These are phyloP conservation scores for Papilio gigon DNA, from an alignment of 2,888 invertebrate genomes.

Conservation along the genomic window DNA sequence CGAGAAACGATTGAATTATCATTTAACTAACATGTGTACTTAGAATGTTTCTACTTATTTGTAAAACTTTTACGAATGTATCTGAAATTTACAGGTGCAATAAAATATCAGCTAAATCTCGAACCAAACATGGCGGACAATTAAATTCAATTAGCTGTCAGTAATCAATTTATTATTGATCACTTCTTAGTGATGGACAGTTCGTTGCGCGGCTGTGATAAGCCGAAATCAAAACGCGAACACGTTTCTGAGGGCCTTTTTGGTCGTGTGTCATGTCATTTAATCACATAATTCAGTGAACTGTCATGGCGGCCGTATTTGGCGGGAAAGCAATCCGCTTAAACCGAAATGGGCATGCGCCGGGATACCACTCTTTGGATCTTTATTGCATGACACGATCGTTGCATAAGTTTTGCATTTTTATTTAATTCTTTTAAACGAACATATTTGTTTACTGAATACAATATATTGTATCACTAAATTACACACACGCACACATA, in stretches of 20 bases:
- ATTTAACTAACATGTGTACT: no score
- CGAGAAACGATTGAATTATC: no score
- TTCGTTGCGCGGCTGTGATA: conserved; percentile 62
- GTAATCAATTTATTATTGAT: conserved; percentile 66
- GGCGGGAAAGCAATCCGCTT: conserved; percentile 81
- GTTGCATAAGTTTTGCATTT: conserved; percentile 59
- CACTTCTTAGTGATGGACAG: conserved; percentile 58
- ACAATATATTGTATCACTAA: conserved; percentile 20
- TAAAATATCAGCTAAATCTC: conserved; percentile 26
- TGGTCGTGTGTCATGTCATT: conserved; percentile 67
- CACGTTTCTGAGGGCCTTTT: conserved; percentile 59
- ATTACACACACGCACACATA: background rate
- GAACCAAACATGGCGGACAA: conserved; percentile 50
- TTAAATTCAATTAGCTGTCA: conserved; percentile 64
- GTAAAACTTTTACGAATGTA: no score
- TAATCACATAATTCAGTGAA: conserved; percentile 79
- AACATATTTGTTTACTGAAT: conserved; percentile 12
- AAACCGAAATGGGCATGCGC: conserved; percentile 71
- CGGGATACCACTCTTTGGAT: conserved; percentile 69
- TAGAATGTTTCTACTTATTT: no score
- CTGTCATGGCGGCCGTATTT: conserved; percentile 79
- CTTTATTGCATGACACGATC: conserved; percentile 70
- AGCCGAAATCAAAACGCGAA: conserved; percentile 61
- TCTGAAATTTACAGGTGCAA: no score
- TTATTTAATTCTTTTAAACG: conserved; percentile 40